phyloP scores from a whole-genome alignment of 53 echinoderm and acorn worm genomes.

The Antedon mediterranea region DNA sequence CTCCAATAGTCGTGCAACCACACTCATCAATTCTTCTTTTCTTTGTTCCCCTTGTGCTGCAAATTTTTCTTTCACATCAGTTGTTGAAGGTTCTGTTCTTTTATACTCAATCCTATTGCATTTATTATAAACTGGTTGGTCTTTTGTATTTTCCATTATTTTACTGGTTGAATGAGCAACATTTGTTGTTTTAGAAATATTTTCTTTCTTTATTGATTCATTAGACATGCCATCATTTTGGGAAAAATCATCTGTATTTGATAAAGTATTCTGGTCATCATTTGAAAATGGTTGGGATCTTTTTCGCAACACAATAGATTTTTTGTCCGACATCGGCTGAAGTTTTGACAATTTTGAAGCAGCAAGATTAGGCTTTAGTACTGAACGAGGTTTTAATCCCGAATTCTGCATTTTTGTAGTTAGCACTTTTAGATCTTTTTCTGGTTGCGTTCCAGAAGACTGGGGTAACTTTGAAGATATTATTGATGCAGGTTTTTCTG shows the following conservation, averaged over 20 bases:
- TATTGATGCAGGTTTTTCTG: neutral
- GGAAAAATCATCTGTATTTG: neutral
- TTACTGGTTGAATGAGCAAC: neutral
- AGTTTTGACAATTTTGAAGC: neutral
- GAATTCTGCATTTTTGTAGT: neutral
- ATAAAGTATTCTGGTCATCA: neutral
- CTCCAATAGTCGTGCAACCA: neutral
- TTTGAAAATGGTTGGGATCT: neutral
- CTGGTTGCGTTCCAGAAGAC: neutral
- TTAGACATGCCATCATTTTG: neutral
- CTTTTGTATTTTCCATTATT: neutral
- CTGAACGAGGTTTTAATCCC: neutral
- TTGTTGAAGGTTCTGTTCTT: neutral
- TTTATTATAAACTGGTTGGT: neutral
- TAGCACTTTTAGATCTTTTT: neutral
- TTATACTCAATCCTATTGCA: neutral
- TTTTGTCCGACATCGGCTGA: neutral
- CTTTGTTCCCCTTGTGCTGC: neutral
- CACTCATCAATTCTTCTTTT: neutral
- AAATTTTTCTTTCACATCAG: neutral
- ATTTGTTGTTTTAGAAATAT: neutral
- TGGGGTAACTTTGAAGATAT: neutral
- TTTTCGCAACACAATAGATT: neutral
- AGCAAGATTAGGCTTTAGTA: neutral
- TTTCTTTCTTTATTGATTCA: neutral